Conservation (phyloP, 1,140 invertebrate genomes). For the Zaprionus capensis region DNA sequence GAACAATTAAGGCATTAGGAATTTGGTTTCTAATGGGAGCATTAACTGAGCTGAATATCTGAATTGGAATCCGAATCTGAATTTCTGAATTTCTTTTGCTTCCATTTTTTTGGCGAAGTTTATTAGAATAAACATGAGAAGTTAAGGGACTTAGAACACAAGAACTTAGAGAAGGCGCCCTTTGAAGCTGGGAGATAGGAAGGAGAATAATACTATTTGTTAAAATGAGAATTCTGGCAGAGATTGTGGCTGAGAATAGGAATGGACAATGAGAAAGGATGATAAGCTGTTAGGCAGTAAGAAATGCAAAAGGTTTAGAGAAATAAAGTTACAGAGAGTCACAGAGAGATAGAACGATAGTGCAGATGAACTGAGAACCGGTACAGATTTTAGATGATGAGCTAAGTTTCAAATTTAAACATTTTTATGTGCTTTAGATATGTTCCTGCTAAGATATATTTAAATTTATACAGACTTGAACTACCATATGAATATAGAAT, state of each 20-base stretch:
- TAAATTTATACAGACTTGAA: neutral
- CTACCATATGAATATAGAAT: conserved; percentile 1
- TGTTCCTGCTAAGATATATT: neutral
- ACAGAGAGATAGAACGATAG: neutral
- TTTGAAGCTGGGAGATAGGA: neutral
- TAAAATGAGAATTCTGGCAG: neutral
- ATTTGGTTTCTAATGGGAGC: conserved; percentile 1
- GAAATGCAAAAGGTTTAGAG: neutral
- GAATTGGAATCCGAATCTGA: neutral
- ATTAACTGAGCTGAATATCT: neutral
- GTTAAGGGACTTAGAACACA: neutral
- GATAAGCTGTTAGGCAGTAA: neutral
- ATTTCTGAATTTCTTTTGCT: neutral
- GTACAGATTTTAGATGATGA: neutral
- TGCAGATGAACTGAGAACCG: neutral
- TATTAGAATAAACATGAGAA: conserved; percentile 7
- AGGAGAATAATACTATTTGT: no score
- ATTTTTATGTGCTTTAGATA: conserved; percentile 2
- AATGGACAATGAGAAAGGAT: neutral
- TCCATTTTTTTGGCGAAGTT: neutral
- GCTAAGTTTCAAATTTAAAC: neutral
- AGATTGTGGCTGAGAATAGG: neutral
- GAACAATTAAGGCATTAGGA: conserved; percentile 9
- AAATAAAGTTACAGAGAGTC: neutral
- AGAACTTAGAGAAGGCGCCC: neutral